Conservation (phyloP, 2,888 invertebrate genomes). For the Habroteleia sp. region DNA sequence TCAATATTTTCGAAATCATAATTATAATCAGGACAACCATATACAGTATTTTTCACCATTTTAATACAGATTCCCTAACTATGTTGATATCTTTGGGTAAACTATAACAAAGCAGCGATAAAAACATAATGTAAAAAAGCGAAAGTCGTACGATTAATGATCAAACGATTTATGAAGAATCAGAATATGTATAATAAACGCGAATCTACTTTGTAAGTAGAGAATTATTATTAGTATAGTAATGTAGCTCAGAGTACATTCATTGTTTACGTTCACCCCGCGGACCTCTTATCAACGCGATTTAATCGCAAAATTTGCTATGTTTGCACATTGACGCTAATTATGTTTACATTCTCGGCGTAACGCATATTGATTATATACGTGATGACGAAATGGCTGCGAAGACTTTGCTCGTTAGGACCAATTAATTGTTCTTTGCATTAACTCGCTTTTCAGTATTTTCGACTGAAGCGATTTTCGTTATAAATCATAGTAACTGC, state of each 20-base stretch:
- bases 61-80: too few relatives aligned
- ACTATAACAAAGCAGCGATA: too few relatives aligned
- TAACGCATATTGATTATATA: conserved; percentile 51
- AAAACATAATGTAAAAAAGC: too few relatives aligned
- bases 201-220: conserved; percentile 52
- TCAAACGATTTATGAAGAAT: not conserved
- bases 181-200: not conserved
- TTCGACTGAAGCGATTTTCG: too few relatives aligned
- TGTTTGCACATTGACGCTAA: conserved; percentile 63
- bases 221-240: conserved; percentile 42
- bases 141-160: conserved; percentile 31
- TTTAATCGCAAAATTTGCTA: conserved; percentile 61
- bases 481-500: too few relatives aligned
- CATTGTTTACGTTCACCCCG: conserved; percentile 62
- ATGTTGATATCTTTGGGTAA: too few relatives aligned
- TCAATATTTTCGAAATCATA: too few relatives aligned
- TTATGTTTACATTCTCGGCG: conserved; percentile 63
- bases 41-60: too few relatives aligned
- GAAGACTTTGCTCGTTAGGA: conserved; percentile 56
- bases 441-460: too few relatives aligned
- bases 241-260: conserved; percentile 46
- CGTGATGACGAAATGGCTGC: conserved; percentile 56
- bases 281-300: conserved; percentile 55
- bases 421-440: conserved; percentile 56
- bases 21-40: too few relatives aligned